Evolutionary conservation across 2,888 invertebrate species (phyloP), one percentile per base, ranked within the genome.

Genomic region (Chloroclysta siterata): DNA sequence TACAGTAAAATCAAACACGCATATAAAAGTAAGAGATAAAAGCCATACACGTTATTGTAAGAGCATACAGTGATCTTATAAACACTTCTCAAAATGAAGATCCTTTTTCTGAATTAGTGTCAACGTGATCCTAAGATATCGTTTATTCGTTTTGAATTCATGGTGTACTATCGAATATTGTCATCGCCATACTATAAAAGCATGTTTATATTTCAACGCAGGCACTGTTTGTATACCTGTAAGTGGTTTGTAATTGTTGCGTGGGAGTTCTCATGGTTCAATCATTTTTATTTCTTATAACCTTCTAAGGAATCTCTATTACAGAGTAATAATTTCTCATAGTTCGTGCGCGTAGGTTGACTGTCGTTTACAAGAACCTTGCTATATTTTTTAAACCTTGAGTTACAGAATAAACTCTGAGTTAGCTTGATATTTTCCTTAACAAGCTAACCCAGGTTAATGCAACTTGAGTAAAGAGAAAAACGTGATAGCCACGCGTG

Each of bases 231-330:
- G 74, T 78, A 77, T 77, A 71, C 70, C 72, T 72, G 69, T 76
- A 80, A 81, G 74, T 73, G 75, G 73, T 69, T 56, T 54, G 74
- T 80, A 80, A 81, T 81, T 77, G 74, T 67, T 48, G 74, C 65
- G 81, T 82, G 73, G 82, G 80, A 70, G 78, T 70, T 60, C 44
- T 59, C 58, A 61, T 53, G 55, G 56, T 57, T 63, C 58, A 66
- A 56, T 63, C 69, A 65, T 72, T 68, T 72, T 72, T 68, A 60
- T 53, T 74, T 73, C 76, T 66, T 73, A 61, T 68, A 66, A 54
- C 65, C 72, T 67, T 74, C 71, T 69, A 70, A 67, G 65, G 72
- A 67, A 68, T 70, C 66, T 57, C 66, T 66, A 53, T 63, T 69
- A 65, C 60, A 41, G 54, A 51, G 44, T 42, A 56, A 56, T 56